These are phyloP conservation scores for Schizothorax lantsangensis DNA, from an alignment of 2,797 vertebrate genomes.

Conservation along the genomic window DNA sequence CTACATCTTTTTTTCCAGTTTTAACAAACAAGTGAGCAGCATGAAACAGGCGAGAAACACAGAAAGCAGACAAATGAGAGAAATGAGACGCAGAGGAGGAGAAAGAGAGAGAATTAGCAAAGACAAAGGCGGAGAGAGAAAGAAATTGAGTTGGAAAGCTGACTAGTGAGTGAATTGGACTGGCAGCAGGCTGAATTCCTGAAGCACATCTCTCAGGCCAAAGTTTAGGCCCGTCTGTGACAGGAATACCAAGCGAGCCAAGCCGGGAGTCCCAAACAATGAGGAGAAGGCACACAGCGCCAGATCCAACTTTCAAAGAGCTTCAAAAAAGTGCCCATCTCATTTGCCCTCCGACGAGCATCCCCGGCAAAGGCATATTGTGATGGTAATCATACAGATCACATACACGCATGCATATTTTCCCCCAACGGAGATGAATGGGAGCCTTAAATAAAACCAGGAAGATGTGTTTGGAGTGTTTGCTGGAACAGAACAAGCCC, in stretches of 20 bases:
- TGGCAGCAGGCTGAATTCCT: conserved; percentile 74
- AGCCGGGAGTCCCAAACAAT: conserved; percentile 70
- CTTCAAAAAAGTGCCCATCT: conserved; percentile 71
- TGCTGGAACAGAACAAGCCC: conserved; percentile 53
- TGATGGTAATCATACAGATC: conserved; percentile 71
- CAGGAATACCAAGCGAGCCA: conserved; percentile 78
- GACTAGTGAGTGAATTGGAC: conserved; percentile 70
- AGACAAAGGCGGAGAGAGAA: conserved; percentile 45
- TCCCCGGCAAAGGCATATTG: conserved; percentile 71
- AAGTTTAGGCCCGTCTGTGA: conserved; percentile 78
- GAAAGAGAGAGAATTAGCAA: conserved; percentile 50
- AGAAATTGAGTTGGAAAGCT: conserved; percentile 72
- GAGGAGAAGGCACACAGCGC: conserved; percentile 71
- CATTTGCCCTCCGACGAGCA: conserved; percentile 73
- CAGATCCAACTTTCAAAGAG: conserved; percentile 75
- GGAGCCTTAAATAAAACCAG: conserved; percentile 45
- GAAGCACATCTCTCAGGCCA: conserved; percentile 75
- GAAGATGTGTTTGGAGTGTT: conserved; percentile 61
- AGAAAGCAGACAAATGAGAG: conserved; percentile 19
- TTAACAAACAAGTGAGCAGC: conserved; percentile 12
- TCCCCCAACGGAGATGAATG: conserved; percentile 48
- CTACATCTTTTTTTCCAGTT: background rate
- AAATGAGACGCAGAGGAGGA: conserved; percentile 3
- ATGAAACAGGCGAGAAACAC: conserved; percentile 58
- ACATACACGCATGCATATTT: conserved; percentile 69